Conservation (phyloP, 2,797 vertebrate genomes). For the Diplodus sargus region DNA sequence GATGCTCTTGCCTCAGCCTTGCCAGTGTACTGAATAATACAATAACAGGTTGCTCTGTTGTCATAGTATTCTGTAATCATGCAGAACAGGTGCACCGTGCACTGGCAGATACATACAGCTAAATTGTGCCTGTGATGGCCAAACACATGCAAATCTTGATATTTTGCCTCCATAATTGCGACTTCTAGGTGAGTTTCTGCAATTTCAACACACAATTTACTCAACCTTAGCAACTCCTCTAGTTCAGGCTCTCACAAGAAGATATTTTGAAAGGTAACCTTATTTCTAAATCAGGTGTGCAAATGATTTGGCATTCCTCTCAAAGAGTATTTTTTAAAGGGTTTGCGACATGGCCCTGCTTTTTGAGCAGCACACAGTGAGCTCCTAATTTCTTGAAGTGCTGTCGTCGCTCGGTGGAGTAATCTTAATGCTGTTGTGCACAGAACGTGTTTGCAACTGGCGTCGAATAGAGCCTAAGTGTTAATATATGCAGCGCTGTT, state of each 20-base stretch:
- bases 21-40: constrained; percentile 6
- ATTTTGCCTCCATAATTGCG: constrained; percentile 38
- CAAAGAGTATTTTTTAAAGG: constrained; percentile 24
- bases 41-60: not conserved
- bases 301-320: constrained; percentile 28
- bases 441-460: constrained; percentile 49
- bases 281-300: constrained; percentile 4
- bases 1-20: not conserved
- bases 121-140: constrained; percentile 26
- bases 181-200: constrained; percentile 28
- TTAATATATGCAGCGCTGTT: constrained; percentile 40
- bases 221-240: constrained; percentile 17
- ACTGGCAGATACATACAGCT: constrained; percentile 7
- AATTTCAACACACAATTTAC: constrained; percentile 21
- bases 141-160: constrained; percentile 58
- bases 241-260: constrained; percentile 4
- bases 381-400: constrained; percentile 56
- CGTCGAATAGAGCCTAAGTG: constrained; percentile 21
- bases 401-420: constrained; percentile 51
- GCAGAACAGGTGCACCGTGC: constrained; percentile 3
- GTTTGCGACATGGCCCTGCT: constrained; percentile 19
- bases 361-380: not conserved
- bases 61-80: constrained; percentile 17
- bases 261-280: constrained; percentile 45
- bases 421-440: constrained; percentile 42